These are phyloP conservation scores for Spinus pinus DNA, from an alignment of 2,797 vertebrate genomes.

Conservation along the genomic window DNA sequence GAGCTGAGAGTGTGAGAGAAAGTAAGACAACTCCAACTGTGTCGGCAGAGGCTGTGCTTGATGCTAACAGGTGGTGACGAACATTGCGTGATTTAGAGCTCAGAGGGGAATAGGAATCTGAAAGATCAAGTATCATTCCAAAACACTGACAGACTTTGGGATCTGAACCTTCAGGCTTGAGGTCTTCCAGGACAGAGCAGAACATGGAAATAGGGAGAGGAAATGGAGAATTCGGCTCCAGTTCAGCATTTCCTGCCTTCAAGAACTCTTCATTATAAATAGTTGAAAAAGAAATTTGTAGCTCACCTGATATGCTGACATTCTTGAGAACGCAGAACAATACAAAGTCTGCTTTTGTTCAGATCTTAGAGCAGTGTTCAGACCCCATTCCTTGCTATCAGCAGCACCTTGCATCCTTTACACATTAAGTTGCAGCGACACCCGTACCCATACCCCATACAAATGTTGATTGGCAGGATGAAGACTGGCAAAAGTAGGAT, in stretches of 20 bases:
- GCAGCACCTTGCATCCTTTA: not conserved
- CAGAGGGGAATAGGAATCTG: slow-evolving; percentile 18
- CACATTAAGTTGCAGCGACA: not conserved
- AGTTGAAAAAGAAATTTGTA: not conserved
- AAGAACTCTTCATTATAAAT: not conserved
- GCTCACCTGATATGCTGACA: not conserved
- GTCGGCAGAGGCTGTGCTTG: slow-evolving; percentile 35
- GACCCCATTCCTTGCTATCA: not conserved
- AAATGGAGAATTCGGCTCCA: not conserved
- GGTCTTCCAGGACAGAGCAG: not conserved
- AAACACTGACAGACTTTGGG: slow-evolving; percentile 7
- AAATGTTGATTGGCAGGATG: not conserved
- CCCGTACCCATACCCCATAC: not conserved
- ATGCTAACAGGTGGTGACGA: slow-evolving; percentile 52
- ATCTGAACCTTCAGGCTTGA: not conserved
- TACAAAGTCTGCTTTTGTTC: not conserved
- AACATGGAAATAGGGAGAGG: not conserved
- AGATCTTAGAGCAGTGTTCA: not conserved
- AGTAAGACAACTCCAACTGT: slow-evolving; percentile 45
- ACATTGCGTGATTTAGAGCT: not conserved
- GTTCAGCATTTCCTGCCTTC: not conserved
- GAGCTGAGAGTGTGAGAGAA: slow-evolving; percentile 22
- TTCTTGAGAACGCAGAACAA: not conserved
- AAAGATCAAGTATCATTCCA: slow-evolving; percentile 55
- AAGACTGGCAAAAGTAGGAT: not conserved